Conservation (phyloP, 2,888 invertebrate species). For the Gasteruption jaculator region DNA sequence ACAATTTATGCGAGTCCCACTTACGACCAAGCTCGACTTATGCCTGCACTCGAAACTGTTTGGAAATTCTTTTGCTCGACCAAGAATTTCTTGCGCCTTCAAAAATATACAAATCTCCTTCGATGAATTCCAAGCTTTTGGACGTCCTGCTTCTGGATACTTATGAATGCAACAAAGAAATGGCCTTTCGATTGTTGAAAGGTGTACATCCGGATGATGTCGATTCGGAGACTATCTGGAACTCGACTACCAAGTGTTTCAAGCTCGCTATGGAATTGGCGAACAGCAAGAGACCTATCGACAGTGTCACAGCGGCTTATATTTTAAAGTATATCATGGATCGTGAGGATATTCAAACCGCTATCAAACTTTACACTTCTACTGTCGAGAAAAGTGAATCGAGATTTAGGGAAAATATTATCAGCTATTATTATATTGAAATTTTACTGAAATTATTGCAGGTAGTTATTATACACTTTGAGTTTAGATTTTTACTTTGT, state of each 20-base stretch:
- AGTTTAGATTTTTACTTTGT: slow-evolving; percentile 3
- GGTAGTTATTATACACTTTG: slow-evolving; percentile 25
- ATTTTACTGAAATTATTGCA: slow-evolving; percentile 28
- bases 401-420: slow-evolving; percentile 27
- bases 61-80: slow-evolving; percentile 14
- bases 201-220: slow-evolving; percentile 18
- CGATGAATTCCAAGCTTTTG: too few relatives aligned
- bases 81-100: slow-evolving; percentile 38
- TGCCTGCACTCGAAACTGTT: slow-evolving; percentile 17
- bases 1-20: too few relatives aligned
- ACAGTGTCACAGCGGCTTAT: slow-evolving; percentile 72
- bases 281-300: slow-evolving; percentile 69
- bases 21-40: too few relatives aligned
- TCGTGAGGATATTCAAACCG: too few relatives aligned
- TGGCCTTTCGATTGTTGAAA: slow-evolving; percentile 60
- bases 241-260: slow-evolving; percentile 43
- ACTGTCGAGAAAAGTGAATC: too few relatives aligned
- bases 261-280: slow-evolving; percentile 55
- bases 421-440: slow-evolving; percentile 22
- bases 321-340: slow-evolving; percentile 44
- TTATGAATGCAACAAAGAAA: slow-evolving; percentile 72
- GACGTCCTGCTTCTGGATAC: slow-evolving; percentile 67
- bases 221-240: slow-evolving; percentile 28
- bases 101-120: too few relatives aligned
- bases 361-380: too few relatives aligned